These are phyloP conservation scores for Sphecodes monilicornis DNA, from an alignment of 2,888 invertebrate species.

Conservation along the genomic window DNA sequence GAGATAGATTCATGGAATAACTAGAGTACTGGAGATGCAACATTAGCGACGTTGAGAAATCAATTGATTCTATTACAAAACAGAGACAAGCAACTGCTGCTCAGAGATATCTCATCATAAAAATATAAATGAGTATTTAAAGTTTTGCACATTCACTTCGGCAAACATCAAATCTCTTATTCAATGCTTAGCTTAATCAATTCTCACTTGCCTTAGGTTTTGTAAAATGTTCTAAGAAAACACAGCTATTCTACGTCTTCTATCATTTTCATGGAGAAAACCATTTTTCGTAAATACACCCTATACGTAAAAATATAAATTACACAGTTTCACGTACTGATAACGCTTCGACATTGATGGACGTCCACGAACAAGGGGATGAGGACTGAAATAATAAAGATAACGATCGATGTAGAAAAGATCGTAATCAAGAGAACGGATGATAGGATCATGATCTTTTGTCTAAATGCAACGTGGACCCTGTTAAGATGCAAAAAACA, in stretches of 20 bases:
- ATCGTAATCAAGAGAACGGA: slow-evolving; percentile 11
- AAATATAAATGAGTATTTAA: not conserved
- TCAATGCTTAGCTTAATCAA: too few species aligned
- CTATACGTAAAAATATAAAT: not conserved
- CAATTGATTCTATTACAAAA: not conserved
- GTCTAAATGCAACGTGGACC: slow-evolving; percentile 64
- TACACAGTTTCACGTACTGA: not conserved
- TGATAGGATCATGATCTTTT: slow-evolving; percentile 6
- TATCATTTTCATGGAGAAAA: not conserved
- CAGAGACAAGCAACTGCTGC: not conserved
- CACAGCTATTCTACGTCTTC: not conserved
- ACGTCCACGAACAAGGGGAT: slow-evolving; percentile 1
- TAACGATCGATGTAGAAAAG: slow-evolving; percentile 27
- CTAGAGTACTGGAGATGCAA: not conserved
- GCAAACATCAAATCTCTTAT: too few species aligned
- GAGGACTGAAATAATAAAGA: not conserved
- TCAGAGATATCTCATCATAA: not conserved
- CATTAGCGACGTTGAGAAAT: not conserved
- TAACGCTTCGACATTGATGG: slow-evolving; percentile 13
- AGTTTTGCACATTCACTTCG: not conserved
- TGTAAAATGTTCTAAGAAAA: too few species aligned
- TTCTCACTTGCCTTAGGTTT: too few species aligned
- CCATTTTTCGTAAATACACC: not conserved
- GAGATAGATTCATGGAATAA: not conserved
- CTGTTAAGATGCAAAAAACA: slow-evolving; percentile 57